These are phyloP conservation scores for Puma concolor DNA, from an alignment of 2,113 vertebrate species.

Conservation along the genomic window DNA sequence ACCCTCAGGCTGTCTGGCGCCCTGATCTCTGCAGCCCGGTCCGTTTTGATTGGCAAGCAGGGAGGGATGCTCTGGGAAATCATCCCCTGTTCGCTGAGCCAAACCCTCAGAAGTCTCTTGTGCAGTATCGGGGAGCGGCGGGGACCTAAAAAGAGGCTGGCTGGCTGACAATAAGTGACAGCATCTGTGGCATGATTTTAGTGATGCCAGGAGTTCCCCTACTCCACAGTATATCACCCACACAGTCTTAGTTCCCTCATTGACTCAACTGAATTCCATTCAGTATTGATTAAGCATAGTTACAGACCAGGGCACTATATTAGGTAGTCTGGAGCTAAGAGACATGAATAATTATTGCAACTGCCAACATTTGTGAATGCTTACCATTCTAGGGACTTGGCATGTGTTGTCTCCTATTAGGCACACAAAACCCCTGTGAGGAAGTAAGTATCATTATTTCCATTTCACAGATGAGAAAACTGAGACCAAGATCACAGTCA, in stretches of 20 bases:
- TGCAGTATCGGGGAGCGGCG: neutral
- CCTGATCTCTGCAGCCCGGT: neutral
- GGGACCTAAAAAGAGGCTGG: neutral
- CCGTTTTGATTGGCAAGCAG: slow-evolving; percentile 20
- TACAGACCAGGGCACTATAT: neutral
- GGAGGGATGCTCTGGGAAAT: neutral
- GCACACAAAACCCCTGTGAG: neutral
- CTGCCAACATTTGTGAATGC: neutral
- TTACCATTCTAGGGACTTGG: neutral
- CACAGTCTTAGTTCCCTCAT: neutral
- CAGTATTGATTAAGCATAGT: neutral
- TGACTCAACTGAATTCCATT: neutral
- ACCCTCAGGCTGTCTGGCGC: neutral
- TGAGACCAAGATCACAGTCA: neutral
- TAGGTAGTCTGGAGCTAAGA: neutral
- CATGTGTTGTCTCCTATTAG: neutral
- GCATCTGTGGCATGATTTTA: neutral
- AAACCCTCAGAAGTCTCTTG: slow-evolving; percentile 31
- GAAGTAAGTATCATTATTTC: neutral
- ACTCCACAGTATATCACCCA: neutral
- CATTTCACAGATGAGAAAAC: neutral
- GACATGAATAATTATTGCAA: neutral
- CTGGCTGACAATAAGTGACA: slow-evolving; percentile 24
- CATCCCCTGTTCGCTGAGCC: neutral
- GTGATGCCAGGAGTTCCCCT: neutral